Base-by-base conservation (phyloP, 2,797 vertebrate genomes). In the Bovichtus diacanthus region DNA sequence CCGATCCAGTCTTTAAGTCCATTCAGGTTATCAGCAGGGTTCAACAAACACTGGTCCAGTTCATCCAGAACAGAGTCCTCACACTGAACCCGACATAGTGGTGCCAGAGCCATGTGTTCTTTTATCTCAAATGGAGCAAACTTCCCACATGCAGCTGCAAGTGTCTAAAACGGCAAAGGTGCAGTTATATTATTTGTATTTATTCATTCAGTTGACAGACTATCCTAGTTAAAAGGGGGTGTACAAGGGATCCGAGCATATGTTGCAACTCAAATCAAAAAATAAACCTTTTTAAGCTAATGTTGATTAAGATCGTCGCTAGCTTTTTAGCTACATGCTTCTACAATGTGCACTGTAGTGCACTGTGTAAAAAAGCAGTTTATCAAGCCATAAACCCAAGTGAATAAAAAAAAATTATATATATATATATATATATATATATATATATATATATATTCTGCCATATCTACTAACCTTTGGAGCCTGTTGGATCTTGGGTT, bases 101-200 rank as follows among this genome's bases (percentile, higher is more conserved):
- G 98, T 8, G 98, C 97, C 8, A 99, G 87, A 56, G 89, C 92
- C 97, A 99, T 99, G 89, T 98, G 95, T 80, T 97, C 96, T 88
- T 97, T 99, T 36, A 99, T 99, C 84, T 99, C 98, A 91, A 99
- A 99, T 4, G 98, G 98, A 71, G 98, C 98, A 90, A 99, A 99
- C 88, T 99, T 99, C 6, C 98, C 98, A 74, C 98, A 99, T 5
- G 96, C 96, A 76, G 97, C 96, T 0, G 97, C 96, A 47, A 99
- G 96, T 2, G 95, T 99, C 98, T 99, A 92, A 92, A 80, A 65
- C 1, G 1, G 51, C 9, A 21, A 46, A 12, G 0, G 47, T 29
- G 1, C 4, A 13, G 31, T 64, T 34, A 36, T 2, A 46, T 60
- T 19, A 23, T 2, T 18, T 43, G 18, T 13, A 21, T 2, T 53